Percentiles rank a stretch among this genome's conserved stretches.
These are phyloP conservation scores for Heterodera carotae DNA, from an alignment of 1,140 invertebrate genomes.

Conservation along the genomic window DNA sequence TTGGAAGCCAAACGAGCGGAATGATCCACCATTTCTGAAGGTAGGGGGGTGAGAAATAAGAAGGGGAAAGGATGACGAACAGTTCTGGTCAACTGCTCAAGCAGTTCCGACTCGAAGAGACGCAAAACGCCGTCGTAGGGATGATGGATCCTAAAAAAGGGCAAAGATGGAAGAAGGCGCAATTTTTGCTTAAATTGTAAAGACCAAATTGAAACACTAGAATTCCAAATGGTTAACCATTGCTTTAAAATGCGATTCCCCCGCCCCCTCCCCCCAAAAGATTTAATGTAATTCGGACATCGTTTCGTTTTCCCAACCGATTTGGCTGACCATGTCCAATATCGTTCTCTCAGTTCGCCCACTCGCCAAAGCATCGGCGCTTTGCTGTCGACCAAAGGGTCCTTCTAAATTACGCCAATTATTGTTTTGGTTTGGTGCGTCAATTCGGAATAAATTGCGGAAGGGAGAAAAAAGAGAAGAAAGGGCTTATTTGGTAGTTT, in stretches of 20 bases:
- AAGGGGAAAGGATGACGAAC: not conserved
- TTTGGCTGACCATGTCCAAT: constrained; percentile 66
- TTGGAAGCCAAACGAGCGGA: constrained; percentile 67
- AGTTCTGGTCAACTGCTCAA: constrained; percentile 53
- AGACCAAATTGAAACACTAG: too few relatives aligned
- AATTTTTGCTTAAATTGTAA: too few relatives aligned
- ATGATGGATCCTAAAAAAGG: constrained; percentile 62
- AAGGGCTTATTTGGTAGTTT: too few relatives aligned
- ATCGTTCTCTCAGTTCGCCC: constrained; percentile 65
- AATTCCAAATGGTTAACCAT: not conserved
- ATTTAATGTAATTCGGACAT: too few relatives aligned
- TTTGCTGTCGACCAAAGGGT: constrained; percentile 66
- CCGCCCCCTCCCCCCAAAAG: too few relatives aligned
- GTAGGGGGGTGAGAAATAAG: not conserved
- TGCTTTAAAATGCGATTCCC: not conserved
- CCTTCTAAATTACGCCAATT: too few relatives aligned
- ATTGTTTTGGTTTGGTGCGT: too few relatives aligned
- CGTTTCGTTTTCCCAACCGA: not conserved
- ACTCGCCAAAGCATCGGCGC: constrained; percentile 66
- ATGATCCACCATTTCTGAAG: constrained; percentile 66
- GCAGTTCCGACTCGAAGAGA: constrained; percentile 66
- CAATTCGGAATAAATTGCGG: too few relatives aligned
- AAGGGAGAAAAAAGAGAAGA: too few relatives aligned
- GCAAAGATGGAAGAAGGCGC: too few relatives aligned
- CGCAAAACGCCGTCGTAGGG: constrained; percentile 67